Percentiles rank a stretch among this genome's conserved stretches.
Conservation (phyloP, 2,797 vertebrate genomes). For the Lacerta agilis region DNA sequence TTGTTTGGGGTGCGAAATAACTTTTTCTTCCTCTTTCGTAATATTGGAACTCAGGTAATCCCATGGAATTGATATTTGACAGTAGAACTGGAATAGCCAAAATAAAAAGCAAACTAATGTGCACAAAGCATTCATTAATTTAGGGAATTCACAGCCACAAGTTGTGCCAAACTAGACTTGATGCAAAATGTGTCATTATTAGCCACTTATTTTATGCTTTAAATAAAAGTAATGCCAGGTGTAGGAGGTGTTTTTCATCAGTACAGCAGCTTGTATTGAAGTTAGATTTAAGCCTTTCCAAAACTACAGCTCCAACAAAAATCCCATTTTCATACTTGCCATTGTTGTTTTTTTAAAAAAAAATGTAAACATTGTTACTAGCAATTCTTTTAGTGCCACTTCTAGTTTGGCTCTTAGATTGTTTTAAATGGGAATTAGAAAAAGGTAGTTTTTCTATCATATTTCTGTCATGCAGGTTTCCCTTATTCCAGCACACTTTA, state of each 20-base stretch:
- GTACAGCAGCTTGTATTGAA: not conserved
- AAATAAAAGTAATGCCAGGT: not conserved
- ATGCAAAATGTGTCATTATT: no score
- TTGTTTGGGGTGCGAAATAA: not conserved
- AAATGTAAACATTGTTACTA: not conserved
- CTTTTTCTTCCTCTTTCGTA: not conserved
- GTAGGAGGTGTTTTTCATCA: not conserved
- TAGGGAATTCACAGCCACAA: not conserved
- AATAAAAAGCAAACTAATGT: not conserved
- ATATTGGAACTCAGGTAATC: not conserved
- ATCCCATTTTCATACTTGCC: not conserved
- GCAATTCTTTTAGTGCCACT: not conserved
- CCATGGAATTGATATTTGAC: not conserved
- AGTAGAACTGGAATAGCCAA: not conserved
- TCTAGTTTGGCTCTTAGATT: not conserved
- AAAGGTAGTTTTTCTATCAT: not conserved
- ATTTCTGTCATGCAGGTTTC: no score
- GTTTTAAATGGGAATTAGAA: not conserved
- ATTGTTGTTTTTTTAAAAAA: not conserved
- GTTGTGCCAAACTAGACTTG: not conserved
- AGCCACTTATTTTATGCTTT: not conserved
- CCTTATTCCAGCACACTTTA: not conserved
- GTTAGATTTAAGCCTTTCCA: not conserved
- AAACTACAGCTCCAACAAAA: not conserved
- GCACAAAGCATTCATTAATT: not conserved